A percentile compares a stretch with the other conserved stretches of the same genome.
Evolutionary conservation across 2,888 invertebrate species (phyloP).

Genomic region (Mythimna pallens): DNA sequence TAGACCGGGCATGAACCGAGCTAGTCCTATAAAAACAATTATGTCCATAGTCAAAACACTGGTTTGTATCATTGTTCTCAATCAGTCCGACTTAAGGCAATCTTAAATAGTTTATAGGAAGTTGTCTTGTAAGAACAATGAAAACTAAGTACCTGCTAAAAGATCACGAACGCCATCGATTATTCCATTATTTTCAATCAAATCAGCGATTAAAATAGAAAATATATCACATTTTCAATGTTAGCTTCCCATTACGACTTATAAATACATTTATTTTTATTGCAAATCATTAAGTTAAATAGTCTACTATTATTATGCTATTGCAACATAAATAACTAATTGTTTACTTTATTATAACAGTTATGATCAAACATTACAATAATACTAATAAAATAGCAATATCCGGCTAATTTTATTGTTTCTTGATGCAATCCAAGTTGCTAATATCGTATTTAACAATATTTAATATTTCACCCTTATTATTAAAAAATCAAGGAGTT

Average conservation of each 20-base stretch:
- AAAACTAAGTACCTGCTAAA: background rate
- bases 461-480: background rate
- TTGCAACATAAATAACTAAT: slow-evolving; percentile 46
- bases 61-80: slow-evolving; percentile 13
- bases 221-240: slow-evolving; percentile 60
- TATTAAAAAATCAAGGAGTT: background rate
- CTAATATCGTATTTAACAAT: too few relatives aligned
- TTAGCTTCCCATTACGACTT: slow-evolving; percentile 53
- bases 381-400: slow-evolving; percentile 28
- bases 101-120: background rate
- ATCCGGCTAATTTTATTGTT: slow-evolving; percentile 10
- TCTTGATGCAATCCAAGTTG: background rate
- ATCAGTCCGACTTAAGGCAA: background rate
- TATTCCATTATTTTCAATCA: slow-evolving; percentile 46
- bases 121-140: slow-evolving; percentile 3
- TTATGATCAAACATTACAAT: slow-evolving; percentile 34
- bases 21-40: slow-evolving; percentile 11
- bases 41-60: slow-evolving; percentile 11
- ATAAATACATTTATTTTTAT: slow-evolving; percentile 67
- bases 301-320: slow-evolving; percentile 20
- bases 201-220: slow-evolving; percentile 67
- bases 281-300: slow-evolving; percentile 42
- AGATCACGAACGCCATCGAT: slow-evolving; percentile 12
- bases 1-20: background rate
- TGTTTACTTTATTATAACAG: slow-evolving; percentile 25